phyloP scores from a whole-genome alignment of 2,888 invertebrate genomes.

The Taphrorychus bicolor region DNA sequence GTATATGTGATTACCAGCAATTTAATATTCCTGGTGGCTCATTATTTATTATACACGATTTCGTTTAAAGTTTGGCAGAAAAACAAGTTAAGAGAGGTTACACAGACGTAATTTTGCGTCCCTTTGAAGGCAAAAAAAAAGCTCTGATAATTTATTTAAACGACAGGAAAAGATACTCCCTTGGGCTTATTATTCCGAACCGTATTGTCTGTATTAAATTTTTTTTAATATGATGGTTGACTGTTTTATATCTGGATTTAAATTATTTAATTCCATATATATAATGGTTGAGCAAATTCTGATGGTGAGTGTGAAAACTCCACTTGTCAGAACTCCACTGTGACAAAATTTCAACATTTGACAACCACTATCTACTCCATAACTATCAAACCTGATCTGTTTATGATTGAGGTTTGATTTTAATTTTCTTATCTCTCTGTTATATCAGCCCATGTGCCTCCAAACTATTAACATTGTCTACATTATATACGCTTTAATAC shows the following conservation, averaged over 20 bases:
- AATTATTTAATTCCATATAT: not conserved
- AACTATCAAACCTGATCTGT: too few species aligned
- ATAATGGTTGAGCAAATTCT: too few species aligned
- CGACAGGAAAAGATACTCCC: not conserved
- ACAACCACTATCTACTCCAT: too few species aligned
- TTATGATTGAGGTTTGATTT: too few species aligned
- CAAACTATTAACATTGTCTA: too few species aligned
- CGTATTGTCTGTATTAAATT: not conserved
- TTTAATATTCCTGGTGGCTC: not conserved
- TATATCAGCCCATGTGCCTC: too few species aligned
- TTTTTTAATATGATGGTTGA: not conserved
- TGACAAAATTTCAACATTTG: too few species aligned
- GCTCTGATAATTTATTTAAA: not conserved
- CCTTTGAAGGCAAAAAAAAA: not conserved
- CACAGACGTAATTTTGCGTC: not conserved
- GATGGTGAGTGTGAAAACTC: not conserved
- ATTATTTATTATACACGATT: too few species aligned
- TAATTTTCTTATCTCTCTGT: too few species aligned
- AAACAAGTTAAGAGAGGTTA: not conserved
- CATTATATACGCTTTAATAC: too few species aligned
- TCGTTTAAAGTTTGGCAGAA: too few species aligned
- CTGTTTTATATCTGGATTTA: not conserved
- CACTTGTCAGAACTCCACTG: not conserved
- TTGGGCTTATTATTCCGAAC: not conserved
- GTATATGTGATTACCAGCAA: not conserved